phyloP scores from a whole-genome alignment of 2,888 invertebrate genomes.

The Idaea dimidiata region DNA sequence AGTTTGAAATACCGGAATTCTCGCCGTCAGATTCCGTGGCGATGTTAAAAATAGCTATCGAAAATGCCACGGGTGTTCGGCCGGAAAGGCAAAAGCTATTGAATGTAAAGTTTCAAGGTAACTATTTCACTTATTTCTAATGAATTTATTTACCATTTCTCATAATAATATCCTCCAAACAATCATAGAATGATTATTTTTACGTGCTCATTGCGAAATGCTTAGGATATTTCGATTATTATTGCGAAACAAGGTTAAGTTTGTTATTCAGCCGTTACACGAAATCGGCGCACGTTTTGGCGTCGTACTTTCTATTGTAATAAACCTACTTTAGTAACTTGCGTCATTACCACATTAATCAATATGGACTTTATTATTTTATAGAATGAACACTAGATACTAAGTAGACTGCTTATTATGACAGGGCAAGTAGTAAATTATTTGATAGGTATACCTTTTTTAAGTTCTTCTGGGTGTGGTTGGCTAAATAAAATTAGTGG shows the following conservation, averaged over 20 bases:
- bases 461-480: too few relatives aligned
- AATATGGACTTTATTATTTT: too few relatives aligned
- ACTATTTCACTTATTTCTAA: constrained; percentile 29
- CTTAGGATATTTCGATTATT: too few relatives aligned
- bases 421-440: too few relatives aligned
- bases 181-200: neutral
- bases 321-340: neutral
- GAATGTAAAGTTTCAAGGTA: constrained; percentile 96
- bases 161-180: neutral
- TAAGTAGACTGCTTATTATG: too few relatives aligned
- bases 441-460: too few relatives aligned
- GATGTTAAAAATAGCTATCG: constrained; percentile 91
- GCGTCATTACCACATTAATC: neutral
- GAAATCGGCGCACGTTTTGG: neutral
- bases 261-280: neutral
- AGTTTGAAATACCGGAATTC: constrained; percentile 89
- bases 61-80: constrained; percentile 92
- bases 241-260: neutral
- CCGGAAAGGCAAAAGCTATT: constrained; percentile 96
- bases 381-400: too few relatives aligned
- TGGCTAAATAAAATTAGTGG: too few relatives aligned
- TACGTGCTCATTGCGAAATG: neutral
- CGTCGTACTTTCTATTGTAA: neutral
- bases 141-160: neutral
- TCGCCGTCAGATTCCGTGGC: constrained; percentile 89